Evolutionary conservation across 2,888 invertebrate genomes (phyloP), one percentile per base, ranked within the genome.

Genomic region (Limnephilus rhombicus): DNA sequence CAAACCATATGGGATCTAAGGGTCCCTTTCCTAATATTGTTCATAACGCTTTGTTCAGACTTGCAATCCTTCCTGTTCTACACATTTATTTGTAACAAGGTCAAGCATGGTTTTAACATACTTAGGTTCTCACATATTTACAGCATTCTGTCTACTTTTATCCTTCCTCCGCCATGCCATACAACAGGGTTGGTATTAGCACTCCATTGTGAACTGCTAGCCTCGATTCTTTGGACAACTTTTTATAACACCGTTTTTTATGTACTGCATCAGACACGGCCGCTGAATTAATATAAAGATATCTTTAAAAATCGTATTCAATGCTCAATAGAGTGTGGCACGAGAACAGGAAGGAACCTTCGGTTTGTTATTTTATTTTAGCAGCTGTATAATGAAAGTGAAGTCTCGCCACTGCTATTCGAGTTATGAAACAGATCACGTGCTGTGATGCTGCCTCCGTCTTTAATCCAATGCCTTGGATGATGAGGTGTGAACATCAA

Each of bases 331-430:
- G 83, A 83, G 83, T 83, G 37, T 41, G 9, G 37, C 83, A 18
- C 37, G 1, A 24, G 37, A 37, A 34, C 83, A 83, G 83, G 83
- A 83, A 83, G 83, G 83, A 41, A 41, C 83, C 83, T 83, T 83
- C 83, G n/a, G 37, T n/a, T 31, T 83, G 31, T 83, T 53, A n/a
- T 24, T 49, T 49, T 37, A 83, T 83, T 83, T 83, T 83, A 83
- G 83, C 37, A 83, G 24, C 24, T 24, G 34, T 37, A 37, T 37
- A 83, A 37, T 34, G 37, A 83, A 68, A 83, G 34, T 37, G 68
- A 68, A 68, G 68, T 68, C 24, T n/a, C 7, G 68, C 9, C 24
- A 9, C 34, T 34, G 24, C 5, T 83, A 18, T 18, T 83, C 37
- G 1, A 37, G 37, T 83, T 83, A 83, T 41, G 83, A 83, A 83